Evolutionary conservation across 2,113 vertebrate species (phyloP).

Genomic region (Atractosteus spatula): DNA sequence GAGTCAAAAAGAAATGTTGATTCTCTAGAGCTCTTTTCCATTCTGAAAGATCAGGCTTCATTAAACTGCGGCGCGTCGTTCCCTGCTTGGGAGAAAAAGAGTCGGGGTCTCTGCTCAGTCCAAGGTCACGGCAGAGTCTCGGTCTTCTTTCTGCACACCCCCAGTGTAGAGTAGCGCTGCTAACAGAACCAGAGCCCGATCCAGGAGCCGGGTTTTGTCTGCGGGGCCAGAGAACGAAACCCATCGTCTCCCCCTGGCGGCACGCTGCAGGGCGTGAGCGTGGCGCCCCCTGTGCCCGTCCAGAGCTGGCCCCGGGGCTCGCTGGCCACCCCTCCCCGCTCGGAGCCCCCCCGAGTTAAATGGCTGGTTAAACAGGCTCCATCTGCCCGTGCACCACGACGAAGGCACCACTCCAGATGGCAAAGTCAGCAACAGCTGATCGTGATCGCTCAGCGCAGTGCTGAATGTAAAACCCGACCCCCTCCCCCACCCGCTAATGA

Average conservation of each 20-base stretch:
- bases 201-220: no score
- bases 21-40: no score
- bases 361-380: conserved; percentile 25
- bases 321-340: neutral
- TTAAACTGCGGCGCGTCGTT: no score
- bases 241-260: neutral
- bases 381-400: conserved; percentile 39
- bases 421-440: conserved; percentile 35
- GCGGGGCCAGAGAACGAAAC: neutral
- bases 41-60: no score
- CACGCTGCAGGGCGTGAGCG: no score
- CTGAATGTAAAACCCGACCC: conserved; percentile 41
- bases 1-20: no score
- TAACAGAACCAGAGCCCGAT: no score
- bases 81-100: no score
- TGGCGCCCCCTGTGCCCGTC: neutral
- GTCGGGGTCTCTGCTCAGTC: no score
- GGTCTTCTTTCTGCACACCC: no score
- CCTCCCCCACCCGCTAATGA: conserved; percentile 14
- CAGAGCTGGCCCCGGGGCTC: neutral
- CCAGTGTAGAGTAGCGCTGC: no score
- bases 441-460: conserved; percentile 43
- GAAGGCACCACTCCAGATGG: conserved; percentile 49
- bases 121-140: no score
- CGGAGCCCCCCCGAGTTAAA: neutral